Evolutionary conservation across 2,888 invertebrate genomes (phyloP).

Genomic region (Sabellastarte sp.): DNA sequence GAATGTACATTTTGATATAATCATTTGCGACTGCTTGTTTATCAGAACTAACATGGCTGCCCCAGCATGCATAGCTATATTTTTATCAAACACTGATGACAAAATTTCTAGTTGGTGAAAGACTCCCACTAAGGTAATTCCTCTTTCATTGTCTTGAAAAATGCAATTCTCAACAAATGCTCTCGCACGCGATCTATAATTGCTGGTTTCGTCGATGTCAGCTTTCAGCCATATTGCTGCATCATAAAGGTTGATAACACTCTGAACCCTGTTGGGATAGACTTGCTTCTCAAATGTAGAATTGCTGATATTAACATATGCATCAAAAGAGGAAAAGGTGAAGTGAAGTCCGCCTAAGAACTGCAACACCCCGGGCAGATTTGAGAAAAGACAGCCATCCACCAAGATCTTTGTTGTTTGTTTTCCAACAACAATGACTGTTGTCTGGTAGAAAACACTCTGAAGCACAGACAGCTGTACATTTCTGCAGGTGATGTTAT

Average conservation of each 20-base stretch:
- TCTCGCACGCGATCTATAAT: background rate
- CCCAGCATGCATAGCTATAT: constrained; percentile 31
- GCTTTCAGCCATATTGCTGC: constrained; percentile 29
- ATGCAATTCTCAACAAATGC: constrained; percentile 1
- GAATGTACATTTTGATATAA: constrained; percentile 22
- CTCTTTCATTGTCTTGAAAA: constrained; percentile 29
- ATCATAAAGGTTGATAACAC: constrained; percentile 30
- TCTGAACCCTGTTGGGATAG: constrained; percentile 21
- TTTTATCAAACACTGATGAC: constrained; percentile 15
- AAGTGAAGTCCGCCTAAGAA: constrained; percentile 23
- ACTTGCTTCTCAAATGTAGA: constrained; percentile 21
- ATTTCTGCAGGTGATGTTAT: constrained; percentile 15
- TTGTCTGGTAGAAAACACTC: constrained; percentile 19
- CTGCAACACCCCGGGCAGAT: constrained; percentile 5
- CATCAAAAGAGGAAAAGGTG: constrained; percentile 13
- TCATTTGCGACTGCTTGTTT: constrained; percentile 2
- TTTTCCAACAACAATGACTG: constrained; percentile 7
- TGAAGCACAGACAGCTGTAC: constrained; percentile 10
- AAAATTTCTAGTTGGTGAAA: constrained; percentile 14
- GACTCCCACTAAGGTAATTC: constrained; percentile 24
- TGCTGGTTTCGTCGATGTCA: background rate
- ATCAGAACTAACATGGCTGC: constrained; percentile 26
- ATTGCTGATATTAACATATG: constrained; percentile 17
- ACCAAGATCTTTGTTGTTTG: constrained; percentile 6
- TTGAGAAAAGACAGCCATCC: constrained; percentile 11